phyloP scores from a whole-genome alignment of 1,140 invertebrate genomes.

The Liolophura sinensis region DNA sequence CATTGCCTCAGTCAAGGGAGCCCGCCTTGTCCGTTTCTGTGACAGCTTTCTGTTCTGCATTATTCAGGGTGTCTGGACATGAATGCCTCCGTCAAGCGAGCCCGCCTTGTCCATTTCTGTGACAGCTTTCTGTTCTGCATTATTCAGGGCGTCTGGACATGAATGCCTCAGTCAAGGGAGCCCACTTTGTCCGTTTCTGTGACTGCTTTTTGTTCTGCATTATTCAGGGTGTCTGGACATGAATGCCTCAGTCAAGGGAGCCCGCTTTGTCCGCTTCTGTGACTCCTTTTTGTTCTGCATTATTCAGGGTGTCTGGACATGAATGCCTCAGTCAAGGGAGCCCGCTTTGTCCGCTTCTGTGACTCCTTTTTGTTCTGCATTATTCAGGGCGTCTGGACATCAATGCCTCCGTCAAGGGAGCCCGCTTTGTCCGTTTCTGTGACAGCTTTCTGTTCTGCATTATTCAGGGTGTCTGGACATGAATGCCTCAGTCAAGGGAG shows the following conservation, averaged over 20 bases:
- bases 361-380: slow-evolving; percentile 66
- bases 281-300: too few species aligned
- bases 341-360: slow-evolving; percentile 73
- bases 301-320: slow-evolving; percentile 72
- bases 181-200: too few species aligned
- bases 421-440: slow-evolving; percentile 77
- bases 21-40: slow-evolving; percentile 77
- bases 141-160: too few species aligned
- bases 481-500: slow-evolving; percentile 71
- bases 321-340: slow-evolving; percentile 71
- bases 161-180: too few species aligned
- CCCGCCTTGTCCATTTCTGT: too few species aligned
- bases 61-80: too few species aligned
- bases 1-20: slow-evolving; percentile 74
- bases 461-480: slow-evolving; percentile 72
- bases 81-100: too few species aligned
- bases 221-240: too few species aligned
- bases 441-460: too few species aligned
- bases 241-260: slow-evolving; percentile 67
- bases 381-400: slow-evolving; percentile 73
- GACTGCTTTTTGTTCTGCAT: too few species aligned
- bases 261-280: slow-evolving; percentile 77
- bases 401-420: slow-evolving; percentile 74
- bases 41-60: too few species aligned
- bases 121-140: too few species aligned